Evolutionary conservation across 2,888 invertebrate species (phyloP).

Genomic region (Ichneumoninae sp.): DNA sequence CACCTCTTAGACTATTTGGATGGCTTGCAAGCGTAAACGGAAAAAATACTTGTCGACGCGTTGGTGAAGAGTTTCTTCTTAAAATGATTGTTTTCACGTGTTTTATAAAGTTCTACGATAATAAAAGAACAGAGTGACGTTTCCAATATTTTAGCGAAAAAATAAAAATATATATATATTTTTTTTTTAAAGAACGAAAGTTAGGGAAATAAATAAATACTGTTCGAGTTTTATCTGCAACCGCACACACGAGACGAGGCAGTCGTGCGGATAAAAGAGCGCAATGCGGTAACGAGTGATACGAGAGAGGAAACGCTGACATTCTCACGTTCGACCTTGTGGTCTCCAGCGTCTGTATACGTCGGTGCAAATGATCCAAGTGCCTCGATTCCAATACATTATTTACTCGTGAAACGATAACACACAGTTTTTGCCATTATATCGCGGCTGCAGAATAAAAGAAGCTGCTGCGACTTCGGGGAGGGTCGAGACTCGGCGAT

Average conservation of each 20-base stretch:
- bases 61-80: constrained; percentile 67
- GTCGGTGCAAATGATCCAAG: constrained; percentile 29
- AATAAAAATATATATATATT: not conserved
- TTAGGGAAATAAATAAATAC: constrained; percentile 14
- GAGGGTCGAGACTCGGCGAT: constrained; percentile 83
- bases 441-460: constrained; percentile 49
- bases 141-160: not conserved
- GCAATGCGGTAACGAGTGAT: constrained; percentile 75
- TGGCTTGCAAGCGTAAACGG: constrained; percentile 83
- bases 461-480: constrained; percentile 70
- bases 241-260: constrained; percentile 10
- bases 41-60: constrained; percentile 77
- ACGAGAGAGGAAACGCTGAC: constrained; percentile 30
- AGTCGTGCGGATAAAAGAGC: constrained; percentile 58
- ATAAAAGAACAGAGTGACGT: constrained; percentile 29
- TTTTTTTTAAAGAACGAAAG: not conserved
- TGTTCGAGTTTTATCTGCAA: constrained; percentile 15
- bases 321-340: constrained; percentile 42
- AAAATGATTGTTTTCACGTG: constrained; percentile 9
- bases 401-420: constrained; percentile 12
- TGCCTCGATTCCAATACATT: constrained; percentile 27
- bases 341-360: not conserved
- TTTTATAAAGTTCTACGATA: constrained; percentile 10
- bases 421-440: constrained; percentile 25
- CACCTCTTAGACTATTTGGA: constrained; percentile 72